Evolutionary conservation across 2,113 vertebrate genomes (phyloP).

Genomic region (Monarcha castaneiventris): DNA sequence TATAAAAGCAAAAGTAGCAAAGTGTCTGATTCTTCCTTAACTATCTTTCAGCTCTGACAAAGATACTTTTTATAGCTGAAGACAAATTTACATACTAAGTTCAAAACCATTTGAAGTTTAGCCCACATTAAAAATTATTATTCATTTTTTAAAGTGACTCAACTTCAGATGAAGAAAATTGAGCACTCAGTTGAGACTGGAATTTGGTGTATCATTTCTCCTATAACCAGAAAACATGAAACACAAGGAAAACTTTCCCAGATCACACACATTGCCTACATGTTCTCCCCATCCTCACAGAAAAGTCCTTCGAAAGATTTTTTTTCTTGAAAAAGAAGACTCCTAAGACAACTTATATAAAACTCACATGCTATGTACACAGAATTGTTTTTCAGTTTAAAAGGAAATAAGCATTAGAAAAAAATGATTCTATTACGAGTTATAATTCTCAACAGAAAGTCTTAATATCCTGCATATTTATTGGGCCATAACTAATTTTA

Average conservation of each 20-base stretch:
- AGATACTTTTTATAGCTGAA: neutral
- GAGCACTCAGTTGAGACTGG: neutral
- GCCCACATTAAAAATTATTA: conserved; percentile 38
- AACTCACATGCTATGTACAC: neutral
- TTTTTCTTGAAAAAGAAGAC: neutral
- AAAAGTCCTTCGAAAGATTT: neutral
- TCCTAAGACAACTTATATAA: neutral
- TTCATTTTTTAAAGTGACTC: conserved; percentile 11
- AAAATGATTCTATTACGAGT: neutral
- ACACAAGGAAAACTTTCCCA: neutral
- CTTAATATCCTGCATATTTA: neutral
- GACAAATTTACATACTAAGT: conserved; percentile 13
- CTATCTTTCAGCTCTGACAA: neutral
- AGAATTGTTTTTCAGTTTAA: neutral
- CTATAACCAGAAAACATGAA: neutral
- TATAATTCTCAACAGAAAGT: neutral
- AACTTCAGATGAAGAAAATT: neutral
- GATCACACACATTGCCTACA: neutral
- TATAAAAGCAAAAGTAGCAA: neutral
- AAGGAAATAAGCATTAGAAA: neutral
- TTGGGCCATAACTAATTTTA: neutral
- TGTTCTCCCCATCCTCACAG: neutral
- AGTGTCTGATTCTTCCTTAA: neutral
- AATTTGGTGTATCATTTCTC: neutral
- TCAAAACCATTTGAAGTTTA: neutral